phyloP scores from a whole-genome alignment of 2,797 vertebrate species.

The Sebastes cheni region DNA sequence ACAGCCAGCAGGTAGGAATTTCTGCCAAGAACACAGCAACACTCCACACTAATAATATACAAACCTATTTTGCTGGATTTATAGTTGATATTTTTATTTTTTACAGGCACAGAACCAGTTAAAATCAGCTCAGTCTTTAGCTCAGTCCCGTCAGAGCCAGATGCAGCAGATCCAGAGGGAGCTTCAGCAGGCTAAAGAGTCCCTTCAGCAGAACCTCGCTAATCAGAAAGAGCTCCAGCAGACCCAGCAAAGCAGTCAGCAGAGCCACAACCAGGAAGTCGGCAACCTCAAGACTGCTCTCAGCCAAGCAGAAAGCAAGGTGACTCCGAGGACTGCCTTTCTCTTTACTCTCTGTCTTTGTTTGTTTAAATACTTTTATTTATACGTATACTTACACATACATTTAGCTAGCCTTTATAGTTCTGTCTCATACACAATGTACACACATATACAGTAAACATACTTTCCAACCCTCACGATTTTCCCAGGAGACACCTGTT shows the following conservation, averaged over 20 bases:
- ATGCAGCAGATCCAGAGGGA: slow-evolving; percentile 70
- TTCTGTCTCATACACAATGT: neutral
- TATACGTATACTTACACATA: neutral
- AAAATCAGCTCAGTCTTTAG: slow-evolving; percentile 61
- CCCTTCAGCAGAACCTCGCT: slow-evolving; percentile 56
- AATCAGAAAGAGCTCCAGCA: slow-evolving; percentile 74
- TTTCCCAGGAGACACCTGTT: too few species aligned
- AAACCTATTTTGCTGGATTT: neutral
- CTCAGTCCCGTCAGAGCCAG: slow-evolving; percentile 70
- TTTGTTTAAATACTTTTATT: neutral
- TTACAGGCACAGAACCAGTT: slow-evolving; percentile 72
- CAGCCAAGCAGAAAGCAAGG: slow-evolving; percentile 86
- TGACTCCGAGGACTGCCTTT: neutral
- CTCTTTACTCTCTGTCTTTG: neutral
- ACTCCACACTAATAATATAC: neutral
- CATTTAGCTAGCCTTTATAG: neutral
- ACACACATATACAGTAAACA: too few species aligned
- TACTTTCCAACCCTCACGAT: too few species aligned
- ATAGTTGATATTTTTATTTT: neutral
- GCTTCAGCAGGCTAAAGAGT: slow-evolving; percentile 71
- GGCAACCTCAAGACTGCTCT: slow-evolving; percentile 84
- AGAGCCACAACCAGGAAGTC: slow-evolving; percentile 85
- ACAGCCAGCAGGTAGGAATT: slow-evolving; percentile 61
- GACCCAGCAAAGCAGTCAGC: slow-evolving; percentile 56
- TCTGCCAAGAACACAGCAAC: neutral